A percentile compares a stretch with the other conserved stretches of the same genome.
Conservation (phyloP, 2,888 invertebrate species). For the Troides helena region DNA sequence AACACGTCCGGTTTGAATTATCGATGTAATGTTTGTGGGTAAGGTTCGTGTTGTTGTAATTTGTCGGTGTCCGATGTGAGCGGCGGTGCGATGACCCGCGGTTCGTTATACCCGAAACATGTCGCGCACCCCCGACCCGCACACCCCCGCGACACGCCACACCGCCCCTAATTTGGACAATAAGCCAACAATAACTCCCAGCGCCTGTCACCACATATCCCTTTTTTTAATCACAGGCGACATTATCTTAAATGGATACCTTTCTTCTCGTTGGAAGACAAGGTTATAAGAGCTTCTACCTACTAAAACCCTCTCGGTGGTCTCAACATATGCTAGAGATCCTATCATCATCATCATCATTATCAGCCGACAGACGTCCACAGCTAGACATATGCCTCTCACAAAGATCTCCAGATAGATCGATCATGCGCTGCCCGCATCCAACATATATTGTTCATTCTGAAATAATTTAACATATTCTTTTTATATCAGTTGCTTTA, state of each 20-base stretch:
- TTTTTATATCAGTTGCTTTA: too few species aligned
- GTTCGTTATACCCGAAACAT: slow-evolving; percentile 29
- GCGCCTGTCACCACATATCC: neutral
- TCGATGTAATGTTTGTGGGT: neutral
- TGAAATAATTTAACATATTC: too few species aligned
- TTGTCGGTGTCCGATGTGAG: neutral
- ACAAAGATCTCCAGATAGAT: neutral
- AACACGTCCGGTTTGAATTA: neutral
- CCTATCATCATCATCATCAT: neutral
- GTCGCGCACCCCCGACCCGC: slow-evolving; percentile 10
- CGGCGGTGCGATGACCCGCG: slow-evolving; percentile 19
- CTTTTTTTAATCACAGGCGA: too few species aligned
- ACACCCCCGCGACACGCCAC: slow-evolving; percentile 27
- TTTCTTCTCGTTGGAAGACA: too few species aligned
- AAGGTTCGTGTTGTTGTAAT: neutral
- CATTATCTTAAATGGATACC: too few species aligned
- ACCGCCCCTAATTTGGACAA: slow-evolving; percentile 43
- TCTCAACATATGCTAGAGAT: too few species aligned
- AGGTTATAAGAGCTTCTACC: too few species aligned
- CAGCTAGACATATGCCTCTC: neutral
- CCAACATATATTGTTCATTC: too few species aligned
- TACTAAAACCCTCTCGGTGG: too few species aligned
- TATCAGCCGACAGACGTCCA: neutral
- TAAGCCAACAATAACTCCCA: slow-evolving; percentile 28
- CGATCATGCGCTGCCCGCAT: too few species aligned